phyloP scores from a whole-genome alignment of 2,797 vertebrate species.

The Yasuhikotakia modesta region DNA sequence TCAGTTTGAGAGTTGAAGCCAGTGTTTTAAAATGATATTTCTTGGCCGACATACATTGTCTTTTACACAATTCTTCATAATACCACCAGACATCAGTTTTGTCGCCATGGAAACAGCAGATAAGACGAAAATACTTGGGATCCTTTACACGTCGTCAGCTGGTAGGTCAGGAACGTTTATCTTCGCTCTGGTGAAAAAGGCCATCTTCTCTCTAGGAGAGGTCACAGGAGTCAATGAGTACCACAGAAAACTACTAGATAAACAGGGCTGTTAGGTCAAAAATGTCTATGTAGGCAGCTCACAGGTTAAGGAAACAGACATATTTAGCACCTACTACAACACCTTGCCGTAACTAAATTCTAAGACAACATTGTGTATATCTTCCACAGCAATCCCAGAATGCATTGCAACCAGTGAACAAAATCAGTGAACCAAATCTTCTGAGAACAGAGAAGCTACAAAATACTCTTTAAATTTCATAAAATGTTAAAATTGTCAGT shows the following conservation, averaged over 20 bases:
- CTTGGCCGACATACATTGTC: conserved; percentile 55
- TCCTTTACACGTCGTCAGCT: conserved; percentile 87
- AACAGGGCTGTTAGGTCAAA: not conserved
- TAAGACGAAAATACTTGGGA: conserved; percentile 79
- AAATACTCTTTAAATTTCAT: too few species aligned
- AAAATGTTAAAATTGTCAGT: too few species aligned
- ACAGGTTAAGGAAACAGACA: too few species aligned
- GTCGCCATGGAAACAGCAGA: conserved; percentile 64
- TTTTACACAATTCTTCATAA: conserved; percentile 70
- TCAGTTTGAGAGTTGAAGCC: conserved; percentile 68
- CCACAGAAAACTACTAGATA: not conserved
- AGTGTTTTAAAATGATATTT: conserved; percentile 60
- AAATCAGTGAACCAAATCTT: too few species aligned
- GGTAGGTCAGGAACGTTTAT: conserved; percentile 88
- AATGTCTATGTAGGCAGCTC: not conserved
- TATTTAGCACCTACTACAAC: too few species aligned
- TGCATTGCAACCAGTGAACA: too few species aligned
- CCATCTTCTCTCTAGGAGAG: conserved; percentile 93
- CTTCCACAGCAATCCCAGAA: too few species aligned
- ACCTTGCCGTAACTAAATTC: too few species aligned
- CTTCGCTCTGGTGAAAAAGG: conserved; percentile 93
- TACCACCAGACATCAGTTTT: conserved; percentile 68
- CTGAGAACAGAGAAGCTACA: too few species aligned
- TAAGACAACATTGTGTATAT: not conserved
- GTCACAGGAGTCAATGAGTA: conserved; percentile 21